phyloP scores from a whole-genome alignment of 2,888 invertebrate genomes.

The Scaptodrosophila latifasciaeformis region DNA sequence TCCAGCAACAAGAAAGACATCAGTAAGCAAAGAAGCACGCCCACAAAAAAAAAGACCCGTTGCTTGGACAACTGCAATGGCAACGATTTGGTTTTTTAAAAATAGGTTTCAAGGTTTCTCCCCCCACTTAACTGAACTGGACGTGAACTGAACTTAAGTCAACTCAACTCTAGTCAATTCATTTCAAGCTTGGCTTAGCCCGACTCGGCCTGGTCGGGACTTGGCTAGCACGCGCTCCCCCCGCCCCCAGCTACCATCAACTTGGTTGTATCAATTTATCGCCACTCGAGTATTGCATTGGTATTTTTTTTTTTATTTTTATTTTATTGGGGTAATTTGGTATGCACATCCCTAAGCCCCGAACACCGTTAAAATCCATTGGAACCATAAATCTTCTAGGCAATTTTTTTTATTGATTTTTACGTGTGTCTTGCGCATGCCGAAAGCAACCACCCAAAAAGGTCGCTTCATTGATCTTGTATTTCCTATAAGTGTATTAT shows the following conservation, averaged over 20 bases:
- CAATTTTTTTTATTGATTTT: conserved; percentile 47
- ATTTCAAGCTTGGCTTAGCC: too few species aligned
- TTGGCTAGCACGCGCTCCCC: neutral
- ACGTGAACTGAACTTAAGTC: too few species aligned
- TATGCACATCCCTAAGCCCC: conserved; percentile 41
- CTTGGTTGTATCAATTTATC: conserved; percentile 48
- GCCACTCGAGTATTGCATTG: conserved; percentile 48
- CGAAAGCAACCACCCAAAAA: conserved; percentile 12
- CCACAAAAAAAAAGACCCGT: neutral
- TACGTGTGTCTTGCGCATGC: conserved; percentile 13
- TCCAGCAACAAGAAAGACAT: conserved; percentile 42
- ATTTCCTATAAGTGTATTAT: too few species aligned
- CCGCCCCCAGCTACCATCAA: neutral
- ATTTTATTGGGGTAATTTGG: conserved; percentile 31
- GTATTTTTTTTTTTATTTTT: too few species aligned
- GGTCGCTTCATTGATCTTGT: conserved; percentile 4
- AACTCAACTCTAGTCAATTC: too few species aligned
- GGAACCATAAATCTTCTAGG: conserved; percentile 59
- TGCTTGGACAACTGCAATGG: conserved; percentile 4
- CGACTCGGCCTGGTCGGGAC: neutral
- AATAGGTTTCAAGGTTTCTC: conserved; percentile 59
- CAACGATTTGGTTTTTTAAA: conserved; percentile 35
- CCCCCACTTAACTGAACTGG: too few species aligned
- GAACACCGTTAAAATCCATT: conserved; percentile 14
- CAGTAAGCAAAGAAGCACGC: too few species aligned